Conservation (phyloP, 2,113 vertebrate species). For the Crotalus horridus region DNA sequence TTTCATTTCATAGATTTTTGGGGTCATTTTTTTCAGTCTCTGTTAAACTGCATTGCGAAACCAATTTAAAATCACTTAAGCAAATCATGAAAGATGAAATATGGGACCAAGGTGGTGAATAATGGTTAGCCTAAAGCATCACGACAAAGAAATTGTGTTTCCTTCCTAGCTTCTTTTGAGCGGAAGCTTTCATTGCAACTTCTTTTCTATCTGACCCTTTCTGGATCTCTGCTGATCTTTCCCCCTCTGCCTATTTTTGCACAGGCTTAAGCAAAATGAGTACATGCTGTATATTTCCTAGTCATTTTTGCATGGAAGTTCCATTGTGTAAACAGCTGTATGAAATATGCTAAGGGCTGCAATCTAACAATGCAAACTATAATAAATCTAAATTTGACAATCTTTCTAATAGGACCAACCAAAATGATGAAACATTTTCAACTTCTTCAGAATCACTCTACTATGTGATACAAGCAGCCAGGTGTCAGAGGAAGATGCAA, state of each 20-base stretch:
- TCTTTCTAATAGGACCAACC: background rate
- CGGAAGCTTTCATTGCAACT: constrained; percentile 41
- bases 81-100: constrained; percentile 59
- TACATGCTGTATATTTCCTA: background rate
- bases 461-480: background rate
- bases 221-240: background rate
- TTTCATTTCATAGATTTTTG: constrained; percentile 68
- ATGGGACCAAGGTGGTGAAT: constrained; percentile 56
- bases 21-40: constrained; percentile 68
- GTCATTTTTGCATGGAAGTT: background rate
- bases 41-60: constrained; percentile 60
- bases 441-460: background rate
- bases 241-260: constrained; percentile 1
- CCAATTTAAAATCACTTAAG: constrained; percentile 64
- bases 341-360: background rate
- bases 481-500: background rate
- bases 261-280: constrained; percentile 47
- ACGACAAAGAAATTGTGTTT: constrained; percentile 62
- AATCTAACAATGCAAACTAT: background rate
- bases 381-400: background rate
- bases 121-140: constrained; percentile 72
- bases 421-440: too few species aligned
- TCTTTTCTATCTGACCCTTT: constrained; percentile 12
- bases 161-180: constrained; percentile 51
- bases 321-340: background rate